Conservation (phyloP, 2,888 invertebrate species). For the Halictus quadricinctus region DNA sequence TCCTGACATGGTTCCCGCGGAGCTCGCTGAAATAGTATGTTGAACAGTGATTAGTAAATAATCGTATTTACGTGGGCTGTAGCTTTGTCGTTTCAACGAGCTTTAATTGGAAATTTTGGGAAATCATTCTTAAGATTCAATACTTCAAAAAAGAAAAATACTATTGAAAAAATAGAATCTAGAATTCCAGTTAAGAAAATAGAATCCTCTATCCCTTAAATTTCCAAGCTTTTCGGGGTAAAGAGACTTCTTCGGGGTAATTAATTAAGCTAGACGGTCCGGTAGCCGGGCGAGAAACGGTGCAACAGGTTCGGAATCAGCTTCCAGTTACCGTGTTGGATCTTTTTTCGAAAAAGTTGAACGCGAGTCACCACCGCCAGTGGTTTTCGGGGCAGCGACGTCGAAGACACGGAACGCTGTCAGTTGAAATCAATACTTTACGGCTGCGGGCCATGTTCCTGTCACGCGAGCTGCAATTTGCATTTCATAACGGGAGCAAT, state of each 20-base stretch:
- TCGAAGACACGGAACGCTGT: neutral
- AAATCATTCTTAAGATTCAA: too few relatives aligned
- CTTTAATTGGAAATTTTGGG: too few relatives aligned
- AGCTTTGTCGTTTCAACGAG: too few relatives aligned
- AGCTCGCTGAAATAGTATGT: neutral
- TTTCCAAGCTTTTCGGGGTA: too few relatives aligned
- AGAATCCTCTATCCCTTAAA: too few relatives aligned
- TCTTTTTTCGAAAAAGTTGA: slow-evolving; percentile 17
- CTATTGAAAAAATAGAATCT: too few relatives aligned
- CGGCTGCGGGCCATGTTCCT: slow-evolving; percentile 9
- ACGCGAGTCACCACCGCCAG: neutral
- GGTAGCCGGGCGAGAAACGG: neutral
- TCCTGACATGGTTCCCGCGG: neutral
- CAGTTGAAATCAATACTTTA: slow-evolving; percentile 35
- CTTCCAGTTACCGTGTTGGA: neutral
- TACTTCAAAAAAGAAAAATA: too few relatives aligned
- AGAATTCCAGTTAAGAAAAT: too few relatives aligned
- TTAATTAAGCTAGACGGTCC: neutral
- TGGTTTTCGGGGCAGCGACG: neutral
- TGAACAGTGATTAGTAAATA: neutral
- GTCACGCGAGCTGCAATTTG: neutral
- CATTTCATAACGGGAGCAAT: neutral
- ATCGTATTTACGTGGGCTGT: neutral
- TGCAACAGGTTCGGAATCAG: neutral
- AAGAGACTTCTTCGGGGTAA: too few relatives aligned